These are phyloP conservation scores for Ciona savignyi DNA, from an alignment of 23 tunicate genomes.

Conservation along the genomic window DNA sequence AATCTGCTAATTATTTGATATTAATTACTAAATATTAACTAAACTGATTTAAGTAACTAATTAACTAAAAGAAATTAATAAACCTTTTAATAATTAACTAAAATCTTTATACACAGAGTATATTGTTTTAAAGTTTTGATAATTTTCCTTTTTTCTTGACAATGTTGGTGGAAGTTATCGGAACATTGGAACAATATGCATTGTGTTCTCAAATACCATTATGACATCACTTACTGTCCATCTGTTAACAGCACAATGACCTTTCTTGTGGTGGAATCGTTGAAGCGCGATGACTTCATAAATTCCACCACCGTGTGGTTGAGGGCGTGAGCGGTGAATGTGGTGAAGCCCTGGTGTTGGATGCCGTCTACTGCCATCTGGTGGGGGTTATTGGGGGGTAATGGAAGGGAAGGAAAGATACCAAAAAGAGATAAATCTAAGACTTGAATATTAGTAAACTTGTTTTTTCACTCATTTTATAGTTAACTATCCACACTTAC, in stretches of 20 bases:
- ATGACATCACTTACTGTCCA: conserved; percentile 8
- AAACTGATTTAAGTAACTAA: no score
- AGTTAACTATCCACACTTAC: not conserved
- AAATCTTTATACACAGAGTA: no score
- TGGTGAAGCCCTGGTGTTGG: not conserved
- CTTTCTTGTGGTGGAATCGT: conserved; percentile 6
- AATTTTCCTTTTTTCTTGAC: no score
- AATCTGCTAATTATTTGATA: no score
- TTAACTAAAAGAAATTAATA: no score
- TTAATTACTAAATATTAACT: no score
- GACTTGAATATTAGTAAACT: not conserved
- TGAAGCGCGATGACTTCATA: not conserved
- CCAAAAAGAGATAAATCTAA: conserved; percentile 12
- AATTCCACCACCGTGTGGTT: conserved; percentile 3
- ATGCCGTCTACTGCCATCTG: conserved; percentile 18
- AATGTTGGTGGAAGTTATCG: no score
- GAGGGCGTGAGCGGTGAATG: conserved; percentile 19
- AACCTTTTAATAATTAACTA: no score
- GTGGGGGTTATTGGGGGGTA: not conserved
- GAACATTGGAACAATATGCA: no score
- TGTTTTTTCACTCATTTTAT: not conserved
- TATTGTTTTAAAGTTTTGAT: no score
- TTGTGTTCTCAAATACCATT: no score
- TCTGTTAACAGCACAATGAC: conserved; percentile 15
- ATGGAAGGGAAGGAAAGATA: conserved; percentile 15